These are phyloP conservation scores for Tipula vernalis DNA, from an alignment of 2,888 invertebrate genomes.

Conservation along the genomic window DNA sequence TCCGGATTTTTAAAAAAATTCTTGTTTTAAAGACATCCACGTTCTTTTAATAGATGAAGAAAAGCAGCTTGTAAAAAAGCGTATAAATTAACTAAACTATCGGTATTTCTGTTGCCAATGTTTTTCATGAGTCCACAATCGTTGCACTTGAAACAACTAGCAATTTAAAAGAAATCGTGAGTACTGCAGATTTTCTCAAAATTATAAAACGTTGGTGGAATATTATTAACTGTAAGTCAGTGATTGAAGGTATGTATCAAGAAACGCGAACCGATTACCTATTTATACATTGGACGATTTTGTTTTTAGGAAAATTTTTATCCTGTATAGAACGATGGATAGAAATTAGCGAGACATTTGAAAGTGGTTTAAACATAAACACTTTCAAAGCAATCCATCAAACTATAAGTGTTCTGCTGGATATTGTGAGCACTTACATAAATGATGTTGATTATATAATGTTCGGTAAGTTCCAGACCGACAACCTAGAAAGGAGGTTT, in stretches of 20 bases:
- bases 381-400: background rate
- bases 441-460: background rate
- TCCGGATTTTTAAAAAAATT: background rate
- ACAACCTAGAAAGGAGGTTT: conserved; percentile 16
- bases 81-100: background rate
- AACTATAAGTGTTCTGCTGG: background rate
- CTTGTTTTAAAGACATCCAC: too few species aligned
- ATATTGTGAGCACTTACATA: background rate
- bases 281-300: background rate
- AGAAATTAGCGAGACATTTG: background rate
- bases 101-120: background rate
- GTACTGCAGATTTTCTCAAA: background rate
- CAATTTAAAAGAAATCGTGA: background rate
- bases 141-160: background rate
- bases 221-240: too few species aligned
- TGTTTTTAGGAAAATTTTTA: background rate
- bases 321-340: background rate
- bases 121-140: background rate
- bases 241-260: background rate
- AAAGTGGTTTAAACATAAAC: background rate
- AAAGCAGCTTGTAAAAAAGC: background rate
- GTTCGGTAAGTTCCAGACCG: conserved; percentile 16
- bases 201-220: too few species aligned
- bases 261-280: background rate
- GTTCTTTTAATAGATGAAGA: background rate